Evolutionary conservation across 2,797 vertebrate genomes (phyloP), one percentile per base, ranked within the genome.

Genomic region (Sparus aurata): DNA sequence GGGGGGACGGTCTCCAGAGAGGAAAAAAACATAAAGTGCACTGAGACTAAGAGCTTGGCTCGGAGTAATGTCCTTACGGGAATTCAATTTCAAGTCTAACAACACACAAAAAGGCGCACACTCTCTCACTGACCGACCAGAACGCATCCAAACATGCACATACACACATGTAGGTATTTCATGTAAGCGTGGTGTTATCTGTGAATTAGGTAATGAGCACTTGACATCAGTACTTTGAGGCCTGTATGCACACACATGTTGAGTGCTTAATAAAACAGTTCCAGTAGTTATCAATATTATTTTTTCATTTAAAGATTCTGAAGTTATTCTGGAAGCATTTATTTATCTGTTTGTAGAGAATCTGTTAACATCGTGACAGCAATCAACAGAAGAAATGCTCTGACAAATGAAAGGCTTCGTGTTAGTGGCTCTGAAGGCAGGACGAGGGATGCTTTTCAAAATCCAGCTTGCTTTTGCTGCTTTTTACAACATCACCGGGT

Each of bases 41-140:
- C n/a, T 12, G 18, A 80, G 54, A 74, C 64, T 60, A 60, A 79
- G 25, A 76, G 80, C 54, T 68, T 75, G 62, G 11, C 8, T 54
- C 58, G 59, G 25, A 27, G 34, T 85, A 76, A 82, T 82, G 65
- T 63, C 12, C 50, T 59, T 49, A 50, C 38, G 1, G 55, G 45
- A 65, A 69, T 65, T 75, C n/a, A 74, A 69, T 83, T 47, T 75
- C 0, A 52, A 58, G 49, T 72, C n/a, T 45, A 23, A 64, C 22
- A 68, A 34, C 4, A 70, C 20, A 80, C 62, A 69, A 10, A 63
- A 50, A 68, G 16, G 11, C 12, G 67, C 5, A 64, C 17, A 1
- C 15, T 50, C 23, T 52, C 54, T 38, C 54, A 15, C 30, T 45
- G 6, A n/a, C 2, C n/a, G 1, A 75, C 27, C 43, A 54, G 22